Conservation (phyloP, 2,888 invertebrate species). For the Macrosiphum euphorbiae region DNA sequence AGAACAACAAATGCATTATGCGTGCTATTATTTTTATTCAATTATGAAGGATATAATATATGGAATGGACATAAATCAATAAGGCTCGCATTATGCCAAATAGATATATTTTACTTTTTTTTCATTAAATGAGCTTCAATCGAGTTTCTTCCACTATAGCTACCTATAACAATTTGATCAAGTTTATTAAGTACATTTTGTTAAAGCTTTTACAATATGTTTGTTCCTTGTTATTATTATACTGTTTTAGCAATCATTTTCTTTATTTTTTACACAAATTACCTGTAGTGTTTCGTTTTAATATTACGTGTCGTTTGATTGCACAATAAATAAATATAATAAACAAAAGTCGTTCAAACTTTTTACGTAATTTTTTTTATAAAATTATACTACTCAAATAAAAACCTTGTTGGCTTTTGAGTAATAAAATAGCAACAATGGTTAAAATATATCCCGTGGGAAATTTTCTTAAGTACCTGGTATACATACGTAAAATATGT, state of each 20-base stretch:
- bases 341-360: slow-evolving; percentile 37
- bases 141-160: neutral
- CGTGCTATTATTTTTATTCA: neutral
- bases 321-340: slow-evolving; percentile 28
- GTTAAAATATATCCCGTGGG: slow-evolving; percentile 49
- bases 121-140: neutral
- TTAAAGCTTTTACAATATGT: neutral
- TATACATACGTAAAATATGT: slow-evolving; percentile 35
- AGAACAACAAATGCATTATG: neutral
- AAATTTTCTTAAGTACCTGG: slow-evolving; percentile 29
- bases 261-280: no score
- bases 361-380: slow-evolving; percentile 15
- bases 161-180: neutral
- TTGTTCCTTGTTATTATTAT: neutral
- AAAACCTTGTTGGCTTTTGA: slow-evolving; percentile 32
- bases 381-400: slow-evolving; percentile 36
- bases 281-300: neutral
- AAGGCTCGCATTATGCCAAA: neutral
- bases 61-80: neutral
- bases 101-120: neutral
- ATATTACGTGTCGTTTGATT: slow-evolving; percentile 9
- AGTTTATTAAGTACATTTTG: neutral
- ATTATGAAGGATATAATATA: neutral
- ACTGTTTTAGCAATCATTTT: neutral
- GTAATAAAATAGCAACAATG: slow-evolving; percentile 44